Percentiles rank a stretch among this genome's conserved stretches.
Evolutionary conservation across 2,113 vertebrate genomes (phyloP).

Genomic region (Oncorhynchus tshawytscha): DNA sequence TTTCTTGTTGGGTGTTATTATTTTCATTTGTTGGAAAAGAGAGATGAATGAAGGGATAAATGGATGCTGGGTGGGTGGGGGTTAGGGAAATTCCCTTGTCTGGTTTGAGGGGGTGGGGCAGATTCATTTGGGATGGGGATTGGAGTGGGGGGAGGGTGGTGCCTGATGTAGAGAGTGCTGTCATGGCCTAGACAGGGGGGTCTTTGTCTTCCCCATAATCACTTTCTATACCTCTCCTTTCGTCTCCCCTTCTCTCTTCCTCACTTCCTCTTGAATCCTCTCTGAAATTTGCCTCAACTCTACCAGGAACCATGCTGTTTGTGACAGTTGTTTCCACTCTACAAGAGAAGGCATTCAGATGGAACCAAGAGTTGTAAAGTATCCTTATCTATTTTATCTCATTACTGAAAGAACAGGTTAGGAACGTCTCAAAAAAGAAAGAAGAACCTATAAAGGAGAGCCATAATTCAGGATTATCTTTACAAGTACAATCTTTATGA

Average conservation of each 20-base stretch:
- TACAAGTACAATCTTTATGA: neutral
- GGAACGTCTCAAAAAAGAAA: too few species aligned
- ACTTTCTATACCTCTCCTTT: constrained; percentile 60
- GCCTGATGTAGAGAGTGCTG: constrained; percentile 72
- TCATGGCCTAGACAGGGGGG: constrained; percentile 63
- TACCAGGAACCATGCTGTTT: neutral
- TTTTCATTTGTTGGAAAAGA: constrained; percentile 65
- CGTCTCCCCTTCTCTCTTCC: constrained; percentile 45
- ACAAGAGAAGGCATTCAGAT: too few species aligned
- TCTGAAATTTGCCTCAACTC: neutral
- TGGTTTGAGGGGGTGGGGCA: constrained; percentile 58
- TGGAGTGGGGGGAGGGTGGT: constrained; percentile 16
- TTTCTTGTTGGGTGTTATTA: constrained; percentile 69
- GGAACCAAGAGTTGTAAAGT: too few species aligned
- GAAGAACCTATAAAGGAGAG: neutral
- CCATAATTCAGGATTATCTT: neutral
- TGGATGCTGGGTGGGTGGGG: constrained; percentile 61
- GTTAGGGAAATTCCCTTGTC: constrained; percentile 64
- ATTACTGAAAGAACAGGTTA: too few species aligned
- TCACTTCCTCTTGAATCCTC: constrained; percentile 36
- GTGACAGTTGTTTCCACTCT: constrained; percentile 15
- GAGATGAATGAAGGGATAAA: constrained; percentile 68
- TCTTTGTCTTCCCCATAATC: constrained; percentile 75
- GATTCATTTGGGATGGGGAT: constrained; percentile 38
- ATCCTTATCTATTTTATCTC: too few species aligned